Percentiles rank a stretch among this genome's conserved stretches.
Conservation (phyloP, 2,797 vertebrate genomes). For the Smutsia temminckii region DNA sequence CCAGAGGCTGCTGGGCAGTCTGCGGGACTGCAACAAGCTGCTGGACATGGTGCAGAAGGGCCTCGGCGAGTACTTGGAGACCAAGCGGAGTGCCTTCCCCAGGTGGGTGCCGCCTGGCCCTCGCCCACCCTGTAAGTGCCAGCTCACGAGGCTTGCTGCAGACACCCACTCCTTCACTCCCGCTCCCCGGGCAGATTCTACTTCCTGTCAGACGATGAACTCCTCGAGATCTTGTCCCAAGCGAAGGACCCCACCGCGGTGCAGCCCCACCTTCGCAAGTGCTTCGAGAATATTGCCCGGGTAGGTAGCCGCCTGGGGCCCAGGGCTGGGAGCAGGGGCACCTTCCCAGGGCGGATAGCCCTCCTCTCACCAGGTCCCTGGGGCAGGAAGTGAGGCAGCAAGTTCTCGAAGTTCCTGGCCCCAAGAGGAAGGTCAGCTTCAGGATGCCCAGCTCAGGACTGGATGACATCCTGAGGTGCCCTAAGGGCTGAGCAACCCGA, state of each 20-base stretch:
- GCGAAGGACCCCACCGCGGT: conserved; percentile 94
- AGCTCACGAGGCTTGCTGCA: fast-evolving
- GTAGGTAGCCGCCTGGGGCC: conserved; percentile 83
- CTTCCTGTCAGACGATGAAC: conserved; percentile 96
- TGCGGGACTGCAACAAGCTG: conserved; percentile 88
- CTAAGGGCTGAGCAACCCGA: background rate
- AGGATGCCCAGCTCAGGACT: background rate
- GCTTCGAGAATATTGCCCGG: conserved; percentile 94
- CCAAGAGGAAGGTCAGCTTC: background rate
- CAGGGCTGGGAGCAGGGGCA: background rate
- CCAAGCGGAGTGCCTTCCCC: conserved; percentile 90
- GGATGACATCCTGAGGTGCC: background rate
- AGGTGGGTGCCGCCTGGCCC: conserved; percentile 80
- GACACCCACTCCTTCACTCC: background rate
- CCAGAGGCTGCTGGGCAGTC: conserved; percentile 85
- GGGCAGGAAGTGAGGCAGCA: background rate
- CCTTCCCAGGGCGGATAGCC: background rate
- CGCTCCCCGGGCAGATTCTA: conserved; percentile 89
- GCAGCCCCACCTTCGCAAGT: conserved; percentile 94
- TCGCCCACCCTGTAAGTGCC: background rate
- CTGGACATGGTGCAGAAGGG: conserved; percentile 94
- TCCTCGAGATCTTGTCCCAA: conserved; percentile 95
- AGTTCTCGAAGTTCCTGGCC: background rate
- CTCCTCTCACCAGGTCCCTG: background rate
- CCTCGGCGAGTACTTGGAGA: conserved; percentile 94